Conservation (phyloP, 2,888 invertebrate genomes). For the Volucella inanis region DNA sequence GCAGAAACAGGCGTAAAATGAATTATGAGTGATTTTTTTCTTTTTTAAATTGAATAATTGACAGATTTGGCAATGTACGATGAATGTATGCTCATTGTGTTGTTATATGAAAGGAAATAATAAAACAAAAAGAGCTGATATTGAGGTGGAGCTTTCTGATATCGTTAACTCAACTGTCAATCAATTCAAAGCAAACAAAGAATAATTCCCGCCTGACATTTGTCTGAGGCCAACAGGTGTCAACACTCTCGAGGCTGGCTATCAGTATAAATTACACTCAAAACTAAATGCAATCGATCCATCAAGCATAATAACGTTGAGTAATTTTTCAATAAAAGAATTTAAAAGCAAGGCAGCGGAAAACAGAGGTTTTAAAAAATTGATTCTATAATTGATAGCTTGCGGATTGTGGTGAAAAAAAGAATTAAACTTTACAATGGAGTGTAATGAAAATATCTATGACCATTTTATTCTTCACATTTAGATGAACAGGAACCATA, state of each 20-base stretch:
- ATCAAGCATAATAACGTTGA: too few species aligned
- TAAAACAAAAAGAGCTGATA: neutral
- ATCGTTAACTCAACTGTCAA: conserved; percentile 31
- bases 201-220: neutral
- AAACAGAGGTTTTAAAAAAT: too few species aligned
- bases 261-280: neutral
- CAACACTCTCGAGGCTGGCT: conserved; percentile 4
- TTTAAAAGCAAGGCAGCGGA: too few species aligned
- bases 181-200: conserved; percentile 22
- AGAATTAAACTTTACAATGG: too few species aligned
- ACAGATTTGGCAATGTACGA: conserved; percentile 11
- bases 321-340: too few species aligned
- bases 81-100: neutral
- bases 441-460: too few species aligned
- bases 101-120: neutral
- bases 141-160: neutral
- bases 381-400: too few species aligned
- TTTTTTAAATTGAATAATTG: conserved; percentile 18
- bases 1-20: conserved; percentile 9
- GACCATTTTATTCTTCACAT: too few species aligned
- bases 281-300: conserved; percentile 1
- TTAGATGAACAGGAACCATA: too few species aligned
- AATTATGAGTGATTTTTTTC: conserved; percentile 5
- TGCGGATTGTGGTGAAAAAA: too few species aligned
- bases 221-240: conserved; percentile 1